Conservation (phyloP, 2,888 invertebrate species). For the Diaperis boleti region DNA sequence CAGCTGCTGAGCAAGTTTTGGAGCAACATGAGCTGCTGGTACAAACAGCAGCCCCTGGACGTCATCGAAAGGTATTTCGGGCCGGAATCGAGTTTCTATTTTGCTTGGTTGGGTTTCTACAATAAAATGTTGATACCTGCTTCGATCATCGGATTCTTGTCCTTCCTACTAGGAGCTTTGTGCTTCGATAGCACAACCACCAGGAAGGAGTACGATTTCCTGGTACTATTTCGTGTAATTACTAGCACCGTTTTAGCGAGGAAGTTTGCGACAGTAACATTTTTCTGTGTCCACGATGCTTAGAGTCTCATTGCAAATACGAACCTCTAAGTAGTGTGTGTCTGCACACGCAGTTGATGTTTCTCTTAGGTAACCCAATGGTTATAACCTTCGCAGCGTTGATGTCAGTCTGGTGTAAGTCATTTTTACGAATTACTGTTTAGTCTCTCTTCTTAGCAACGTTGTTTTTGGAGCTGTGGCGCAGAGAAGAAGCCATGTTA, state of each 20-base stretch:
- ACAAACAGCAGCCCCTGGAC: constrained; percentile 73
- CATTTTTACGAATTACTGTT: neutral
- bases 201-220: neutral
- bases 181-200: neutral
- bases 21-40: constrained; percentile 52
- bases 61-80: constrained; percentile 71
- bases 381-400: constrained; percentile 49
- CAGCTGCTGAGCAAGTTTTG: constrained; percentile 52
- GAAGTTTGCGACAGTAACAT: constrained; percentile 51
- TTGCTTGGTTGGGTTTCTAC: constrained; percentile 71
- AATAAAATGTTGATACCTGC: constrained; percentile 68
- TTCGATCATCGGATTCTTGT: constrained; percentile 65
- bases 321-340: constrained; percentile 48
- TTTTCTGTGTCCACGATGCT: constrained; percentile 53
- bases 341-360: constrained; percentile 44
- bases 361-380: constrained; percentile 51
- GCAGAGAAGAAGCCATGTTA: constrained; percentile 56
- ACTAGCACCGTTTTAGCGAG: constrained; percentile 41
- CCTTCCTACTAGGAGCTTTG: constrained; percentile 61
- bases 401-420: constrained; percentile 64
- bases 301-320: constrained; percentile 47
- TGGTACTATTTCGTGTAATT: neutral
- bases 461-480: constrained; percentile 60
- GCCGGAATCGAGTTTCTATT: constrained; percentile 70
- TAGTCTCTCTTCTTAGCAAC: constrained; percentile 54